Evolutionary conservation across 2,113 vertebrate genomes (phyloP), one percentile per base, ranked within the genome.

Genomic region (Hypanus sabinus): DNA sequence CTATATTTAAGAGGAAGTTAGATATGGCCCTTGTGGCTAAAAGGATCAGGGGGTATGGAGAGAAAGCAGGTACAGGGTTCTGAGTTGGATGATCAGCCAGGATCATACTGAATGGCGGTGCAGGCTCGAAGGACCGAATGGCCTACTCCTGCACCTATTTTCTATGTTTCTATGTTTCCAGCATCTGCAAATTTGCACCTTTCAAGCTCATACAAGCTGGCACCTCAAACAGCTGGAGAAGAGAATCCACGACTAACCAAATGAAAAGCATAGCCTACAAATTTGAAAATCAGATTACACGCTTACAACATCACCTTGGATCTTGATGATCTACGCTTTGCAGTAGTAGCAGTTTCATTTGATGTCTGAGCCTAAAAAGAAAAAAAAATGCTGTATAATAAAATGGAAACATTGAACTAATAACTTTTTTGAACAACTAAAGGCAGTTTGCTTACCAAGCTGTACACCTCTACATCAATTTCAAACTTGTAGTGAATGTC

Each of bases 401-500:
- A 91, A 62, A 38, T 24, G 36, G 24, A 91, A 70, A 20, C 46
- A 46, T 46, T 46, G 46, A 46, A 46, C 46, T 46, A 46, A 46
- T 46, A 46, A 46, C 46, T 46, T 46, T 3, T 46, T 46, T 46
- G 46, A 90, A 91, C 18, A 71, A 36, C 30, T 46, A 24, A 93
- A 93, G 33, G 62, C 16, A 70, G 36, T 73, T 93, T 73, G 20
- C 95, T 97, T 94, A 97, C 97, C 97, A 97, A 94, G 94, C 97
- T 97, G 95, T 97, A 97, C 68, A 97, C 97, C 93, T 97, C 97
- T n/a, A 97, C 95, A 80, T 97, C 97, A 24, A 97, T 97, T 60
- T 96, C 96, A 95, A 97, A 97, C 81, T 95, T 96, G 6, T 97
- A 95, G 57, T 96, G 96, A 93, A 97, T 96, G 57, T 97, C 96